Percentiles rank a stretch among this genome's conserved stretches.
phyloP scores from a whole-genome alignment of 2,888 invertebrate species.

The Heliconius ismenius region DNA sequence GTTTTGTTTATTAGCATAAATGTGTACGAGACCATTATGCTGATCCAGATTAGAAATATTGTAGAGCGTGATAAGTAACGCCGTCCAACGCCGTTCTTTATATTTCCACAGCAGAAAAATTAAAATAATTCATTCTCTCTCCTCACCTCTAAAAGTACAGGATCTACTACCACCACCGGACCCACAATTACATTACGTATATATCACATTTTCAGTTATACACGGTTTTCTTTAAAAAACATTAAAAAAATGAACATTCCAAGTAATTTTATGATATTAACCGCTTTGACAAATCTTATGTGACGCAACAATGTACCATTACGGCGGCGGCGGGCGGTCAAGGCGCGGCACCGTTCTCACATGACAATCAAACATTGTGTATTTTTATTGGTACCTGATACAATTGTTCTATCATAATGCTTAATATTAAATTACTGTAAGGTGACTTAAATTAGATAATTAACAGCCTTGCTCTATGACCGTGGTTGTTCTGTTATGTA shows the following conservation, averaged over 20 bases:
- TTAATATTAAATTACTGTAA: slow-evolving; percentile 38
- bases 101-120: too few species aligned
- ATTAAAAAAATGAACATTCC: not conserved
- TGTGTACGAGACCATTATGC: too few species aligned
- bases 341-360: slow-evolving; percentile 64
- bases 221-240: not conserved
- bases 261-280: not conserved
- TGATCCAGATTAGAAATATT: too few species aligned
- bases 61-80: too few species aligned
- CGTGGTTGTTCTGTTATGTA: slow-evolving; percentile 28
- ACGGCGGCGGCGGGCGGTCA: slow-evolving; percentile 57
- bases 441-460: slow-evolving; percentile 39
- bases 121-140: too few species aligned
- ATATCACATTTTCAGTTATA: too few species aligned
- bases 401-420: slow-evolving; percentile 41
- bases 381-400: slow-evolving; percentile 44
- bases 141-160: too few species aligned
- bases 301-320: slow-evolving; percentile 24
- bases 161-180: too few species aligned
- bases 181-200: too few species aligned
- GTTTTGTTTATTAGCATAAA: too few species aligned
- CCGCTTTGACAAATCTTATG: slow-evolving; percentile 30
- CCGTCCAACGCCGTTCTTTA: too few species aligned
- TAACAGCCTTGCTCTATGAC: slow-evolving; percentile 38
- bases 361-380: slow-evolving; percentile 51